phyloP scores from a whole-genome alignment of 2,113 vertebrate species.

The Tupaia chinensis region DNA sequence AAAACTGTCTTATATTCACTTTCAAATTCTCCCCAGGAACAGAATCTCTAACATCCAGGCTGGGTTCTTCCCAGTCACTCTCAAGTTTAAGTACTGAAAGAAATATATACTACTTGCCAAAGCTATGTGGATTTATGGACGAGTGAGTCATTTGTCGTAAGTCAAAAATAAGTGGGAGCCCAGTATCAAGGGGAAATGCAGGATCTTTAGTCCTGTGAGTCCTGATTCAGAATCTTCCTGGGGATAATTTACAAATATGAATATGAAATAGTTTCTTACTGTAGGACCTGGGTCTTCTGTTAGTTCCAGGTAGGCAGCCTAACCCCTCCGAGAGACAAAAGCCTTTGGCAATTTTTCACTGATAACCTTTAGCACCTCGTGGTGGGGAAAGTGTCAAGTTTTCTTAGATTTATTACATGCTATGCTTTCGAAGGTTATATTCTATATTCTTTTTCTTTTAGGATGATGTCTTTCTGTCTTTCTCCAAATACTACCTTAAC shows the following conservation, averaged over 20 bases:
- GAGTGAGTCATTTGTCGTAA: slow-evolving; percentile 64
- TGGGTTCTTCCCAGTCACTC: not conserved
- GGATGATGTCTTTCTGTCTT: not conserved
- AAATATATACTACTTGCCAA: slow-evolving; percentile 53
- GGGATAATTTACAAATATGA: not conserved
- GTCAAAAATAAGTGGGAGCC: not conserved
- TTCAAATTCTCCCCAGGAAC: not conserved
- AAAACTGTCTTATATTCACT: slow-evolving; percentile 18
- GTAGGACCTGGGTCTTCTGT: not conserved
- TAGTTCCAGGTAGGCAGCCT: not conserved
- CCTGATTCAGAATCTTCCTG: not conserved
- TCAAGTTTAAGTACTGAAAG: slow-evolving; percentile 42
- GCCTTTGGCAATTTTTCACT: not conserved
- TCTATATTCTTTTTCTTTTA: not conserved
- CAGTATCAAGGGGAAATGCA: not conserved
- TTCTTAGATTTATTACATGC: not conserved
- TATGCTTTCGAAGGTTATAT: not conserved
- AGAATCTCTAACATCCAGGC: not conserved
- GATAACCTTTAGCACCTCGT: not conserved
- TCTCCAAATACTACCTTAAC: not conserved
- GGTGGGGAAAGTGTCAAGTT: not conserved
- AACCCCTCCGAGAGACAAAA: not conserved
- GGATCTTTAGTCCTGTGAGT: not conserved
- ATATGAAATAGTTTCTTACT: not conserved
- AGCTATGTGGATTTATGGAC: not conserved